Percentiles rank a stretch among this genome's conserved stretches.
Conservation (phyloP, 2,888 invertebrate genomes). For the Sthenelais limicola region DNA sequence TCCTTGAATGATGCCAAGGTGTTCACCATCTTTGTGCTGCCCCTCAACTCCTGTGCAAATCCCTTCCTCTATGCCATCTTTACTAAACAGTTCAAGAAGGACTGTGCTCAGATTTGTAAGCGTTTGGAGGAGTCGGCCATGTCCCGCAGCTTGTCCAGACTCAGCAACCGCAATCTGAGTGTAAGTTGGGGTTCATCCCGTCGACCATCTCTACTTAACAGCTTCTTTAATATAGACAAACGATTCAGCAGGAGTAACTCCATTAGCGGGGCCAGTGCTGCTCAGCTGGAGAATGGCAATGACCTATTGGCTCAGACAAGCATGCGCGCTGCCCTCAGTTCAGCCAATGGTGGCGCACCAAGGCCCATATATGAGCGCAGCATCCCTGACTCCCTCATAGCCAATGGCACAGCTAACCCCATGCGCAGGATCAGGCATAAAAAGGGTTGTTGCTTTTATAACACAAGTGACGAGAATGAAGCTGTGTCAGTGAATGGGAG, state of each 20-base stretch:
- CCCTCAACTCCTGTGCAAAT: constrained; percentile 97
- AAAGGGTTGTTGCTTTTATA: constrained; percentile 8
- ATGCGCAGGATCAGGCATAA: constrained; percentile 5
- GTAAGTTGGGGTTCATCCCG: constrained; percentile 48
- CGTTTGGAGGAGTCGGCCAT: constrained; percentile 84
- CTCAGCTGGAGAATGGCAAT: constrained; percentile 14
- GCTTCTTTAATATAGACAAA: constrained; percentile 43
- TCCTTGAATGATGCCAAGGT: constrained; percentile 95
- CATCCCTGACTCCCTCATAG: neutral
- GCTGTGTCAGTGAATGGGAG: neutral
- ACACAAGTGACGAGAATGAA: neutral
- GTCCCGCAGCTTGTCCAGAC: constrained; percentile 61
- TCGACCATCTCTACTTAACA: constrained; percentile 43
- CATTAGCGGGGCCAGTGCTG: constrained; percentile 40
- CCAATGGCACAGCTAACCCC: constrained; percentile 16
- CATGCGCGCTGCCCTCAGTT: no score
- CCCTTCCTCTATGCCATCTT: constrained; percentile 98
- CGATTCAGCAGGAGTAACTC: constrained; percentile 36
- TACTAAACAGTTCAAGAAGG: constrained; percentile 97
- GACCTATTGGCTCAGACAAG: constrained; percentile 1
- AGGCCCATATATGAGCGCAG: neutral
- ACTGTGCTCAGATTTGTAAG: constrained; percentile 95
- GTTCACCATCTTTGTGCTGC: constrained; percentile 95
- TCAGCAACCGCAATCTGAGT: constrained; percentile 53
- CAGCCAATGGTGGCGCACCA: constrained; percentile 7